phyloP scores from a whole-genome alignment of 2,797 vertebrate species.

The Sebastes paucispinis region DNA sequence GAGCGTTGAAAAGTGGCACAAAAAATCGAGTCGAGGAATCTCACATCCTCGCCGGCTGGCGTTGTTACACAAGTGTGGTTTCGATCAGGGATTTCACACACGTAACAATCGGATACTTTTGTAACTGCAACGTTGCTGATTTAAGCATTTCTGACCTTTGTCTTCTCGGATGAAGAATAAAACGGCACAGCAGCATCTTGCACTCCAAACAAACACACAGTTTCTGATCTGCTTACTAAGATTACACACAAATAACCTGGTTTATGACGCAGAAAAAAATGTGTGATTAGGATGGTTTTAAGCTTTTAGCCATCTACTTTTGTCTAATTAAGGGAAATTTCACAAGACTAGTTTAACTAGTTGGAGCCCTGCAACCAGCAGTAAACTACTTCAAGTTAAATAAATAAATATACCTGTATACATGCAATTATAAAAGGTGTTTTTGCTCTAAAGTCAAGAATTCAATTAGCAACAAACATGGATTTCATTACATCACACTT shows the following conservation, averaged over 20 bases:
- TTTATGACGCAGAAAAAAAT: constrained; percentile 57
- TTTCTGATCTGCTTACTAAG: constrained; percentile 68
- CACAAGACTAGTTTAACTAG: constrained; percentile 17
- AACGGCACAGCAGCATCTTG: not conserved
- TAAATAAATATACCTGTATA: not conserved
- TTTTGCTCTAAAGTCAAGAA: not conserved
- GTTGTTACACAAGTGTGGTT: constrained; percentile 52
- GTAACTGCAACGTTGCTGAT: constrained; percentile 41
- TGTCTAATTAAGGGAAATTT: constrained; percentile 38
- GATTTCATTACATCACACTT: not conserved
- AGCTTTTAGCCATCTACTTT: constrained; percentile 35
- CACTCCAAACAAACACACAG: constrained; percentile 1
- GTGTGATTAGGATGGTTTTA: constrained; percentile 47
- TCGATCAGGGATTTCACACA: constrained; percentile 14
- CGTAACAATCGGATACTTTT: constrained; percentile 40
- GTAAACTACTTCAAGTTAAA: not conserved
- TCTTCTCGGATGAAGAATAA: constrained; percentile 4
- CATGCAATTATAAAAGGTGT: not conserved
- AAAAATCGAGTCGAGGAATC: constrained; percentile 21
- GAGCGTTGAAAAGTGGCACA: constrained; percentile 27
- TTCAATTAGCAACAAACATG: not conserved
- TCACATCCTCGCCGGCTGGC: not conserved
- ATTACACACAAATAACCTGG: constrained; percentile 63
- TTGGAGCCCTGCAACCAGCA: not conserved
- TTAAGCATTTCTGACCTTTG: constrained; percentile 30